A percentile compares a stretch with the other conserved stretches of the same genome.
phyloP scores from a whole-genome alignment of 2,113 vertebrate species.

The Malurus alboscapulatus region DNA sequence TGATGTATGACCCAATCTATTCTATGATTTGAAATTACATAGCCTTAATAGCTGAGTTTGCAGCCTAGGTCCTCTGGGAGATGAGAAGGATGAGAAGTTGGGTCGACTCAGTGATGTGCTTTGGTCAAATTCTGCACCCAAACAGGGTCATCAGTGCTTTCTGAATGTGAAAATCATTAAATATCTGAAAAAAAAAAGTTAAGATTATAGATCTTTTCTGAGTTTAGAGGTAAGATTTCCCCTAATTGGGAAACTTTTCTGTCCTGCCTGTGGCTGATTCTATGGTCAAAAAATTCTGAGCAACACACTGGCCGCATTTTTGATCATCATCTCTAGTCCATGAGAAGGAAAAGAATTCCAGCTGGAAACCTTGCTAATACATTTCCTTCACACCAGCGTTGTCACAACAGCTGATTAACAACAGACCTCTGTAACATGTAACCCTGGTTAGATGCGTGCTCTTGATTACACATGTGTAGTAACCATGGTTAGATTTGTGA shows the following conservation, averaged over 20 bases:
- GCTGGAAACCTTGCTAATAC: not conserved
- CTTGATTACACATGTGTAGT: not conserved
- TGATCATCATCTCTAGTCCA: not conserved
- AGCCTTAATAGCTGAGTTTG: not conserved
- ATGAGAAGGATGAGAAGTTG: not conserved
- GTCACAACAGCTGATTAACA: not conserved
- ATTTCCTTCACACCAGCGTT: fast-evolving
- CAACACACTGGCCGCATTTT: not conserved
- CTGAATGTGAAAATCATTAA: not conserved
- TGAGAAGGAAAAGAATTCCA: not conserved
- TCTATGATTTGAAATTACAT: not conserved
- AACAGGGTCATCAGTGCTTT: not conserved
- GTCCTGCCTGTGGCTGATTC: not conserved
- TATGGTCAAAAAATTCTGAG: not conserved
- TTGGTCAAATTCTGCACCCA: not conserved
- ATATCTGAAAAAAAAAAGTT: not conserved
- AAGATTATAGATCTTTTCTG: not conserved
- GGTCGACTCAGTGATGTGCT: not conserved
- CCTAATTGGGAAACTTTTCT: not conserved
- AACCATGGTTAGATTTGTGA: not conserved
- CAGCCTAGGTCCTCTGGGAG: not conserved
- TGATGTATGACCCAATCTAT: not conserved
- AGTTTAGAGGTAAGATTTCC: not conserved
- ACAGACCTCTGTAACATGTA: not conserved
- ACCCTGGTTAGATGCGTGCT: not conserved